These are phyloP conservation scores for Typhlichthys subterraneus DNA, from an alignment of 2,797 vertebrate genomes.

Conservation along the genomic window DNA sequence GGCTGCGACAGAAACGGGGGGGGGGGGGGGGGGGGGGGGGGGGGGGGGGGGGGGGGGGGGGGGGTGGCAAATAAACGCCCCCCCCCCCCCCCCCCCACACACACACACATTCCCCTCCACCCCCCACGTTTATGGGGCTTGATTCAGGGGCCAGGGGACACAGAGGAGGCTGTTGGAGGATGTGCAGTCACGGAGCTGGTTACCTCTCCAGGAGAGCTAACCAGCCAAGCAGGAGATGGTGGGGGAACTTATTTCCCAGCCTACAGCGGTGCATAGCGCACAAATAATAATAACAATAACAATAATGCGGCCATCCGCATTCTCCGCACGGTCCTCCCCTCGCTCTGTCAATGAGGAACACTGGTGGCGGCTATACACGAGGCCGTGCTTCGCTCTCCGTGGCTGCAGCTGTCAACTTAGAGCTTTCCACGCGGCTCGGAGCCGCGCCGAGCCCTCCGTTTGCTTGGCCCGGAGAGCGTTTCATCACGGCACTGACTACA, in stretches of 20 bases:
- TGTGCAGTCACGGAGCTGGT: constrained; percentile 30
- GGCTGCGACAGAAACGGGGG: constrained; percentile 44
- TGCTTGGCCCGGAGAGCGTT: constrained; percentile 27
- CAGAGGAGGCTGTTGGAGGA: neutral
- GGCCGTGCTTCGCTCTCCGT: neutral
- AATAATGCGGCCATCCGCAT: constrained; percentile 8
- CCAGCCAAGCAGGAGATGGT: constrained; percentile 2
- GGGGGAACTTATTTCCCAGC: constrained; percentile 29
- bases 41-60: too few species aligned
- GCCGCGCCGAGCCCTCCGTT: constrained; percentile 37
- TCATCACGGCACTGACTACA: constrained; percentile 10
- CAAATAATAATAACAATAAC: constrained; percentile 31
- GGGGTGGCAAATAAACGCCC: too few species aligned
- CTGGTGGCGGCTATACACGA: neutral
- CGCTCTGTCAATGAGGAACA: constrained; percentile 7
- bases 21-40: too few species aligned
- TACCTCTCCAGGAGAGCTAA: constrained; percentile 36
- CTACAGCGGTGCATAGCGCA: neutral
- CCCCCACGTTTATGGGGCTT: constrained; percentile 22
- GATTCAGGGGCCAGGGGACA: neutral
- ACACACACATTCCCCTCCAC: constrained; percentile 24
- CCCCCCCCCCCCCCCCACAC: constrained; percentile 10
- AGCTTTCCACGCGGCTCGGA: constrained; percentile 47
- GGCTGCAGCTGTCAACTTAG: neutral
- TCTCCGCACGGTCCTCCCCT: constrained; percentile 11